Evolutionary conservation across 2,113 vertebrate genomes (phyloP).

Genomic region (Larimichthys polyactis): DNA sequence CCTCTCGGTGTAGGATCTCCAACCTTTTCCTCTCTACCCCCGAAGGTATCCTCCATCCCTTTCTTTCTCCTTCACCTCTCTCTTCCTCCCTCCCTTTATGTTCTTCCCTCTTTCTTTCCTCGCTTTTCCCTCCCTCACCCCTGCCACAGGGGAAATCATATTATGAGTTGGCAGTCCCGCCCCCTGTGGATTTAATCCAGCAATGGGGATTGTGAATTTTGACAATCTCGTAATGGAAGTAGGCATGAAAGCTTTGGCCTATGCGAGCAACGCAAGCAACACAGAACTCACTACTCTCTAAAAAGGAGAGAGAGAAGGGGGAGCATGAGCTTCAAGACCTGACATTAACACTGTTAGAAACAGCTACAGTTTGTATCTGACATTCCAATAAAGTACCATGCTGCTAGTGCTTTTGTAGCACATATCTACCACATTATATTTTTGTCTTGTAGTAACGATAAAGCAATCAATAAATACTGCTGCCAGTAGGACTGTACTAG

Average conservation of each 20-base stretch:
- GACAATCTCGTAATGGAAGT: slow-evolving; percentile 83
- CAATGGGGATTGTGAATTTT: slow-evolving; percentile 77
- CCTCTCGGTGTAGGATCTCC: slow-evolving; percentile 16
- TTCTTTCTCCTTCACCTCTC: slow-evolving; percentile 25
- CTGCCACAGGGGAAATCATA: slow-evolving; percentile 80
- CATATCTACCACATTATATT: not conserved
- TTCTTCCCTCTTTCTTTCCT: slow-evolving; percentile 17
- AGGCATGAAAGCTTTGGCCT: slow-evolving; percentile 68
- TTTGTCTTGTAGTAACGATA: not conserved
- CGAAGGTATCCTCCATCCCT: slow-evolving; percentile 18
- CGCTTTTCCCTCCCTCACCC: slow-evolving; percentile 4
- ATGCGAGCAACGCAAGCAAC: slow-evolving; percentile 45
- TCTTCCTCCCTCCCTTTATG: slow-evolving; percentile 1
- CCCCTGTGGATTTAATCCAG: slow-evolving; percentile 77
- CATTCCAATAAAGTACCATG: slow-evolving; percentile 11
- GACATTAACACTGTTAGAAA: slow-evolving; percentile 40
- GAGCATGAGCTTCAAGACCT: slow-evolving; percentile 11
- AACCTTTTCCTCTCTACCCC: slow-evolving; percentile 16
- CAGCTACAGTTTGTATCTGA: slow-evolving; percentile 14
- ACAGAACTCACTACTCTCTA: slow-evolving; percentile 34
- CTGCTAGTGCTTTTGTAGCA: not conserved
- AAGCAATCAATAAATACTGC: not conserved
- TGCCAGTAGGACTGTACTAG: not conserved
- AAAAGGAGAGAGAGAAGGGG: slow-evolving; percentile 31
- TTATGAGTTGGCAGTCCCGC: slow-evolving; percentile 74